Conservation (phyloP, 2,888 invertebrate genomes). For the Amorpha juglandis region DNA sequence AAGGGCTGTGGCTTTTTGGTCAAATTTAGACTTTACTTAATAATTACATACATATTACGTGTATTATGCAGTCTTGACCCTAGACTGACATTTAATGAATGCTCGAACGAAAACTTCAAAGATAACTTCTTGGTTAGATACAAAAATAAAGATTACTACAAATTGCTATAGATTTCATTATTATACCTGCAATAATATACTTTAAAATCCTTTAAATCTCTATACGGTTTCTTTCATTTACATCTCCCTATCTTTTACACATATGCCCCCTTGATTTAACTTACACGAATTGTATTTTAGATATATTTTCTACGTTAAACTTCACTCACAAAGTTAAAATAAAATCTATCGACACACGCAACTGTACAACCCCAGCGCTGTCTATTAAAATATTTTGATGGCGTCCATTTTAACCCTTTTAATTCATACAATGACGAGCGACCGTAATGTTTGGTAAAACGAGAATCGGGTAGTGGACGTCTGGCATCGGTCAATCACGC, state of each 20-base stretch:
- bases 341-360: slow-evolving; percentile 20
- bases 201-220: too few relatives aligned
- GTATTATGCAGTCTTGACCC: neutral
- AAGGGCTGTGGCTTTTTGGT: neutral
- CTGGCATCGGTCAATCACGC: slow-evolving; percentile 73
- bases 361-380: slow-evolving; percentile 51
- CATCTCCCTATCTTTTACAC: too few relatives aligned
- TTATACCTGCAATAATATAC: too few relatives aligned
- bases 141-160: too few relatives aligned
- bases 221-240: too few relatives aligned
- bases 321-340: neutral
- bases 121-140: too few relatives aligned
- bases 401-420: slow-evolving; percentile 59
- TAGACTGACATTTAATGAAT: neutral
- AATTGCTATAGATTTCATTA: too few relatives aligned
- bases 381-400: slow-evolving; percentile 63
- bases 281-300: neutral
- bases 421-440: slow-evolving; percentile 60
- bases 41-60: too few relatives aligned
- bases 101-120: too few relatives aligned
- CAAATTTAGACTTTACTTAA: too few relatives aligned
- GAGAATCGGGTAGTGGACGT: slow-evolving; percentile 62
- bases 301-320: neutral
- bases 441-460: slow-evolving; percentile 52
- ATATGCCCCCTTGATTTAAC: too few relatives aligned